phyloP scores from a whole-genome alignment of 2,113 vertebrate species.

The Colossoma macropomum region DNA sequence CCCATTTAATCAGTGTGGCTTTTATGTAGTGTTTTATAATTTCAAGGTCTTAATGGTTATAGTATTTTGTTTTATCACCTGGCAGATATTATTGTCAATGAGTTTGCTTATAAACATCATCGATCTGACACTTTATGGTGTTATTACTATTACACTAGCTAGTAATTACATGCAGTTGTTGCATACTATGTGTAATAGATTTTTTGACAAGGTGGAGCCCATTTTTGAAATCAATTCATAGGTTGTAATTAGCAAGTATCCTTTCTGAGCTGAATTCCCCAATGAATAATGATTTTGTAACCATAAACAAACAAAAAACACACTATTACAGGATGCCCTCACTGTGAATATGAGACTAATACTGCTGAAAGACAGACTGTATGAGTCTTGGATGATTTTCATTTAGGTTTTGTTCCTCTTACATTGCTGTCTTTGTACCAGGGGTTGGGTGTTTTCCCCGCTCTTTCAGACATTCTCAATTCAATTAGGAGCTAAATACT shows the following conservation, averaged over 20 bases:
- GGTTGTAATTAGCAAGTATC: neutral
- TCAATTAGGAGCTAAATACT: constrained; percentile 26
- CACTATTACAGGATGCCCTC: neutral
- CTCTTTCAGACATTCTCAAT: constrained; percentile 25
- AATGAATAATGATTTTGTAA: neutral
- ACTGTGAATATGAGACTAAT: neutral
- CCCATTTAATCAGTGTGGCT: too few species aligned
- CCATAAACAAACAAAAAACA: neutral
- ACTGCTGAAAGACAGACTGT: neutral
- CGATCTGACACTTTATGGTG: too few species aligned
- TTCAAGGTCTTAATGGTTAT: too few species aligned
- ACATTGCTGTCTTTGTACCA: constrained; percentile 10
- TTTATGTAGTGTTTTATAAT: too few species aligned
- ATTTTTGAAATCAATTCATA: neutral
- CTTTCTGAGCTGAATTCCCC: neutral
- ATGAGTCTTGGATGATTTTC: constrained; percentile 18
- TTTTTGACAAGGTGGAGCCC: neutral
- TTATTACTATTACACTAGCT: too few species aligned
- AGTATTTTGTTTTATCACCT: too few species aligned
- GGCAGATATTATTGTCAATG: too few species aligned
- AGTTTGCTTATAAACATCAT: too few species aligned
- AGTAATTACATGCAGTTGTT: too few species aligned
- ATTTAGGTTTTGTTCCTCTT: constrained; percentile 9
- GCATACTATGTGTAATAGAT: too few species aligned
- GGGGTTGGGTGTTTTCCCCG: neutral